These are phyloP conservation scores for Alces alces DNA, from an alignment of 2,113 vertebrate genomes.

Conservation along the genomic window DNA sequence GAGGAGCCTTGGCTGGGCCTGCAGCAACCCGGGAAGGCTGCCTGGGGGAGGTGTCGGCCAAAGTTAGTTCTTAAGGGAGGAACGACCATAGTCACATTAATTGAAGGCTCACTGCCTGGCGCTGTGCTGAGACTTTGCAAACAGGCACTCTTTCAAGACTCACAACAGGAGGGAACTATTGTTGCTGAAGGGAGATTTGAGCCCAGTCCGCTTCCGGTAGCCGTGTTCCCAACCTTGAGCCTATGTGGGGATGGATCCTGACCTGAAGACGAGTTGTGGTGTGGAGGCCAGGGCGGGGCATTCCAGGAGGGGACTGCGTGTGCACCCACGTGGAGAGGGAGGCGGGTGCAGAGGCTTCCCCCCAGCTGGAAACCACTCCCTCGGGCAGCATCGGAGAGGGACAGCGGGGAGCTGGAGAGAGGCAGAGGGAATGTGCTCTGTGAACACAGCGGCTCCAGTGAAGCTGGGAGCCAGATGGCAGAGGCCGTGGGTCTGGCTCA, in stretches of 20 bases:
- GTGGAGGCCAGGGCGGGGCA: neutral
- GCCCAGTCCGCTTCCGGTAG: neutral
- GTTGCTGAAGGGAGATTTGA: neutral
- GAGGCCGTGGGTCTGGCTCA: neutral
- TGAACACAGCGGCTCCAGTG: neutral
- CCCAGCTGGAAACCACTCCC: neutral
- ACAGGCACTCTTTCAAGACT: neutral
- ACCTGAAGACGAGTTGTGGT: neutral
- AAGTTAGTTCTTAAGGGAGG: neutral
- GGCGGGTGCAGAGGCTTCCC: neutral
- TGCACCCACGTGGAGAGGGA: fast-evolving
- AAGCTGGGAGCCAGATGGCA: neutral
- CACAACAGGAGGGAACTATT: neutral
- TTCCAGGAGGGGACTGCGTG: neutral
- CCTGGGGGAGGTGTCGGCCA: neutral
- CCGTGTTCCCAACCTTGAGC: neutral
- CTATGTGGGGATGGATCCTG: neutral
- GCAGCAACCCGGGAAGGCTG: neutral
- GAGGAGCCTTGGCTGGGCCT: neutral
- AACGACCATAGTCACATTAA: neutral
- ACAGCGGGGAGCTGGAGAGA: neutral
- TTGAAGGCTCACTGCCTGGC: neutral
- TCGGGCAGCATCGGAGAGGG: neutral
- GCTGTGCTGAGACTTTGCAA: neutral
- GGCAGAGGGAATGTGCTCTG: neutral